Evolutionary conservation across 2,888 invertebrate species (phyloP).

Genomic region (Anagyrus pseudococci): DNA sequence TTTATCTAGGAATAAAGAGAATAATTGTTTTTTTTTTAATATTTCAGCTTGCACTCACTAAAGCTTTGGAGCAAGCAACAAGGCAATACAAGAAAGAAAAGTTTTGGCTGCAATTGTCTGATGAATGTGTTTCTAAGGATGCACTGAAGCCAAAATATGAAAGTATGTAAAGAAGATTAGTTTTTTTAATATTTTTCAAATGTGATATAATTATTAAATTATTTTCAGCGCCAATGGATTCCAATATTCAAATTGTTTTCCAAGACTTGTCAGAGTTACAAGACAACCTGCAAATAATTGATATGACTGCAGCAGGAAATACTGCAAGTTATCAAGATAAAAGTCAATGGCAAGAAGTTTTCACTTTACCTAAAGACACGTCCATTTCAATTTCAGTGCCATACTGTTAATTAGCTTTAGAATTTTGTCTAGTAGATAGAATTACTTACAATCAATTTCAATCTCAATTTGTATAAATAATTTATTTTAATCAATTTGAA

Average conservation of each 20-base stretch:
- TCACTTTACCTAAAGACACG: conserved; percentile 22
- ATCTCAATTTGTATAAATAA: not conserved
- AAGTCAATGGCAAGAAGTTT: conserved; percentile 33
- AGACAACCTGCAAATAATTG: conserved; percentile 27
- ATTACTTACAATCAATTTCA: not conserved
- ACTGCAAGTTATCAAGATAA: conserved; percentile 18
- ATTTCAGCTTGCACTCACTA: conserved; percentile 62
- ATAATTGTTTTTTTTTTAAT: not conserved
- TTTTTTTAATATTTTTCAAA: not conserved
- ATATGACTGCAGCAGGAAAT: conserved; percentile 14
- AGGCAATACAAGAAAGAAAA: conserved; percentile 63
- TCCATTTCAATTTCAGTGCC: conserved; percentile 21
- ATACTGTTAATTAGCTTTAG: conserved; percentile 7
- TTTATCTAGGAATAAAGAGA: too few species aligned
- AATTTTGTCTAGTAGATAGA: not conserved
- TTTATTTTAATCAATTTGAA: not conserved
- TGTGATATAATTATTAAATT: not conserved
- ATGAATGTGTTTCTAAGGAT: conserved; percentile 20
- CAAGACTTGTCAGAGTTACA: conserved; percentile 25
- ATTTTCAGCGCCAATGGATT: conserved; percentile 18
- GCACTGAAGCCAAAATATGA: conserved; percentile 17
- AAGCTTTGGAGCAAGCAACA: conserved; percentile 63
- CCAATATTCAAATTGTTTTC: conserved; percentile 35
- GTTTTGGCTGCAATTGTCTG: conserved; percentile 40
- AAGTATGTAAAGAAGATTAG: conserved; percentile 10